A percentile compares a stretch with the other conserved stretches of the same genome.
Conservation (phyloP, 2,888 invertebrate species). For the Ametastegia equiseti region DNA sequence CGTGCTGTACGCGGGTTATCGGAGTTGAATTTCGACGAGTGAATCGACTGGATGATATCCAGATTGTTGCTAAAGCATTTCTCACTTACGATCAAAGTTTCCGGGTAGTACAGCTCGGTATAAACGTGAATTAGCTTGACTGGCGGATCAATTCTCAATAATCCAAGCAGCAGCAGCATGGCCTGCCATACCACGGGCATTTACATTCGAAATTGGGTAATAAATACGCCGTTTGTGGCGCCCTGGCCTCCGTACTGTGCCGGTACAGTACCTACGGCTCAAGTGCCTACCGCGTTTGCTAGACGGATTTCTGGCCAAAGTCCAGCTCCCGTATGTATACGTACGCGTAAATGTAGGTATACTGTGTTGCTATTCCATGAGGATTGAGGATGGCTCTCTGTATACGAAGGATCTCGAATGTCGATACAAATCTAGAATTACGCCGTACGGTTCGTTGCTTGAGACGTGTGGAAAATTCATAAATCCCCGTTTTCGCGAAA, state of each 20-base stretch:
- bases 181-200: slow-evolving; percentile 63
- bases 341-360: background rate
- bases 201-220: slow-evolving; percentile 67
- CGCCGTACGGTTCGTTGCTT: background rate
- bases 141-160: slow-evolving; percentile 67
- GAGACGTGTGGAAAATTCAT: background rate
- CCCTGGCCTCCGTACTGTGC: background rate
- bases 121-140: slow-evolving; percentile 29
- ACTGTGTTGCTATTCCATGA: background rate
- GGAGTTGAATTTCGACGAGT: background rate
- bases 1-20: background rate
- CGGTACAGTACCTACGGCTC: slow-evolving; percentile 1
- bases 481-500: too few species aligned
- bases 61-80: background rate
- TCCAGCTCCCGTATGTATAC: slow-evolving; percentile 10
- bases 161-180: too few species aligned
- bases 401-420: background rate
- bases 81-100: background rate
- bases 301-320: slow-evolving; percentile 24
- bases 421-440: slow-evolving; percentile 18
- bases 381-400: background rate
- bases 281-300: slow-evolving; percentile 1
- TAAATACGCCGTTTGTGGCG: slow-evolving; percentile 65
- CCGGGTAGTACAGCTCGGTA: background rate
- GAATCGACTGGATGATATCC: background rate